Conservation (phyloP, 2,888 invertebrate genomes). For the Acanthopleura granulata region DNA sequence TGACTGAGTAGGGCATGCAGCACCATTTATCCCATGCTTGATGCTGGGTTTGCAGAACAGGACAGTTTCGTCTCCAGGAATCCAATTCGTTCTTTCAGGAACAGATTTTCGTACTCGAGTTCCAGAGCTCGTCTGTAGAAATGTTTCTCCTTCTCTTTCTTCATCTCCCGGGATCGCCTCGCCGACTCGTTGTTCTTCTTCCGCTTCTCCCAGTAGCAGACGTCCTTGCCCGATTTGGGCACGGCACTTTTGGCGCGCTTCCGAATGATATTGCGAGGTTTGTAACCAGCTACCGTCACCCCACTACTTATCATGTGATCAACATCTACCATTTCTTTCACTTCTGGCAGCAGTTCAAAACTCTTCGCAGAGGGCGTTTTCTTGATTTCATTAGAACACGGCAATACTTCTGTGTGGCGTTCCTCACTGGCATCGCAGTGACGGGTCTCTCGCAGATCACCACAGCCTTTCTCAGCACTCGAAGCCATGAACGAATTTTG, state of each 20-base stretch:
- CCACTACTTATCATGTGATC: slow-evolving; percentile 49
- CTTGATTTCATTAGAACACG: too few relatives aligned
- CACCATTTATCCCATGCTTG: too few relatives aligned
- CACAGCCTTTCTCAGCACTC: too few relatives aligned
- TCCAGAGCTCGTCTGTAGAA: slow-evolving; percentile 51
- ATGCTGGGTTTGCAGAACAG: background rate
- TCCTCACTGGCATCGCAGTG: too few relatives aligned
- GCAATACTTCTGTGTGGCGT: too few relatives aligned
- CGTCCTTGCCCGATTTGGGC: slow-evolving; percentile 37
- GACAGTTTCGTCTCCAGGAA: slow-evolving; percentile 40
- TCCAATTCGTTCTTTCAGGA: slow-evolving; percentile 44
- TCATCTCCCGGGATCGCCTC: slow-evolving; percentile 49
- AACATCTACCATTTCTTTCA: slow-evolving; percentile 34
- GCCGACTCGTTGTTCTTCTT: slow-evolving; percentile 61
- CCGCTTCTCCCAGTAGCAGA: slow-evolving; percentile 49
- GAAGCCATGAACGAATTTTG: too few relatives aligned
- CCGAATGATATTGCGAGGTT: slow-evolving; percentile 44
- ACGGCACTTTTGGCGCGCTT: slow-evolving; percentile 38
- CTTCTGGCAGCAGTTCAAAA: background rate
- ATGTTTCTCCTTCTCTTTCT: slow-evolving; percentile 55
- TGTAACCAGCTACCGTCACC: slow-evolving; percentile 48
- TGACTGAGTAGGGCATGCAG: too few relatives aligned
- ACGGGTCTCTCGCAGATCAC: too few relatives aligned
- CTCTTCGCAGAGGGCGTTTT: too few relatives aligned
- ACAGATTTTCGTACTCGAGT: slow-evolving; percentile 50